phyloP scores from a whole-genome alignment of 2,113 vertebrate species.

The Tympanuchus pallidicinctus region DNA sequence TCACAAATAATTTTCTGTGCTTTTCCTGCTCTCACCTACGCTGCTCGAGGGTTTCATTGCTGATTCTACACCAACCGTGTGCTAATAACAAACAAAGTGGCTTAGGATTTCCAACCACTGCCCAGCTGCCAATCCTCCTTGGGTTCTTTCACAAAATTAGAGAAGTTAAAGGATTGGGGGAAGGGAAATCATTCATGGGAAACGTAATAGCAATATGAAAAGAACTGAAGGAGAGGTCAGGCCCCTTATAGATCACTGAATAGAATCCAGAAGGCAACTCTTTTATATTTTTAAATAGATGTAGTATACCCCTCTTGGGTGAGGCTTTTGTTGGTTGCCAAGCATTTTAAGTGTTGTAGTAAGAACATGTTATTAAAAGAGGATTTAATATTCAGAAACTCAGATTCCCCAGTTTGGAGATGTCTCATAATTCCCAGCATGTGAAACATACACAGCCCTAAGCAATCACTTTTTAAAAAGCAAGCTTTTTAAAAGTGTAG shows the following conservation, averaged over 20 bases:
- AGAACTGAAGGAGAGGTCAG: slow-evolving; percentile 59
- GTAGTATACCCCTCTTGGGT: slow-evolving; percentile 38
- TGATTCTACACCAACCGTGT: not conserved
- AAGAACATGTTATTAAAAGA: slow-evolving; percentile 71
- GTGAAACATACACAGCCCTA: slow-evolving; percentile 16
- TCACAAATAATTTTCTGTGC: not conserved
- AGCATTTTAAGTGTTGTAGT: slow-evolving; percentile 67
- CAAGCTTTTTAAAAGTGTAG: not conserved
- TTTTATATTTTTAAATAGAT: slow-evolving; percentile 61
- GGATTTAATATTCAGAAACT: slow-evolving; percentile 71
- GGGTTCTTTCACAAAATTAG: slow-evolving; percentile 61
- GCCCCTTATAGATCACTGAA: slow-evolving; percentile 52
- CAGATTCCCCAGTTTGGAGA: not conserved
- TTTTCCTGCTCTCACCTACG: not conserved
- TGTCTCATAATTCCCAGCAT: slow-evolving; percentile 10
- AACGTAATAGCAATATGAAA: slow-evolving; percentile 72
- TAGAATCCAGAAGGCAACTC: slow-evolving; percentile 60
- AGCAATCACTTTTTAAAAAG: not conserved
- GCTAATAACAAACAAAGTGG: slow-evolving; percentile 19
- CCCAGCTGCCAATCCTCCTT: slow-evolving; percentile 69
- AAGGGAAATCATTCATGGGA: slow-evolving; percentile 62
- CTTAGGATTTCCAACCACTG: not conserved
- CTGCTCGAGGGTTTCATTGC: not conserved
- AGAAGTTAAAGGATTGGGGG: slow-evolving; percentile 53
- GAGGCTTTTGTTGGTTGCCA: slow-evolving; percentile 71